A percentile compares a stretch with the other conserved stretches of the same genome.
Conservation (phyloP, 2,113 vertebrate genomes). For the Indicator maculatus region DNA sequence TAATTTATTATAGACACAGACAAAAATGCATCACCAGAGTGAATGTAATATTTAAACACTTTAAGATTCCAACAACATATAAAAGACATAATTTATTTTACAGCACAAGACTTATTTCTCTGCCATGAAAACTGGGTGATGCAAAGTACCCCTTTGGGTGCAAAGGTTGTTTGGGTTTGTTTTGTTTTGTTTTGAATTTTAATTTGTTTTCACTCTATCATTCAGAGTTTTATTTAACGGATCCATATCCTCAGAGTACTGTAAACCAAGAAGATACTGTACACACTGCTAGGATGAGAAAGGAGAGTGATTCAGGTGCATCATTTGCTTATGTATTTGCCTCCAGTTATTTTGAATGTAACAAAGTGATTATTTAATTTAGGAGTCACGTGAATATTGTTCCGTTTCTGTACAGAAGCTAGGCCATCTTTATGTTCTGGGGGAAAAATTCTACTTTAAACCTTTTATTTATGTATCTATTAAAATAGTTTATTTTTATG, state of each 20-base stretch:
- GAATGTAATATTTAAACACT: slow-evolving; percentile 68
- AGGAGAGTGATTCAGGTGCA: slow-evolving; percentile 33
- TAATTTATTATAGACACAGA: slow-evolving; percentile 21
- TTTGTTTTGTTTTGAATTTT: not conserved
- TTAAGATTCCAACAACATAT: slow-evolving; percentile 15
- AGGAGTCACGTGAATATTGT: slow-evolving; percentile 33
- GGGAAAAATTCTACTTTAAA: slow-evolving; percentile 42
- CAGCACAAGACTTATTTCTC: slow-evolving; percentile 35
- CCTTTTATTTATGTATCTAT: slow-evolving; percentile 79
- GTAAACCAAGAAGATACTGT: slow-evolving; percentile 67
- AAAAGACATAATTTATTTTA: slow-evolving; percentile 75
- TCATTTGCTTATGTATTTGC: slow-evolving; percentile 30
- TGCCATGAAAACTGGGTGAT: not conserved
- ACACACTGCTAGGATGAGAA: slow-evolving; percentile 47
- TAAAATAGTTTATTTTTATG: slow-evolving; percentile 81
- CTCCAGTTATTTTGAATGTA: slow-evolving; percentile 69
- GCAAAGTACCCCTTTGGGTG: not conserved
- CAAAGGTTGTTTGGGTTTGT: not conserved
- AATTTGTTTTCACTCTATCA: slow-evolving; percentile 31
- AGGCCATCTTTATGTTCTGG: slow-evolving; percentile 44
- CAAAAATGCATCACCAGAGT: slow-evolving; percentile 24
- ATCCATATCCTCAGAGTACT: slow-evolving; percentile 67
- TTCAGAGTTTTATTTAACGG: slow-evolving; percentile 63
- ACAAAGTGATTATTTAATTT: slow-evolving; percentile 63
- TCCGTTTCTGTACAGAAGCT: slow-evolving; percentile 59